Evolutionary conservation across 2,113 vertebrate species (phyloP).

Genomic region (Pseudolaguvia tuberculata): DNA sequence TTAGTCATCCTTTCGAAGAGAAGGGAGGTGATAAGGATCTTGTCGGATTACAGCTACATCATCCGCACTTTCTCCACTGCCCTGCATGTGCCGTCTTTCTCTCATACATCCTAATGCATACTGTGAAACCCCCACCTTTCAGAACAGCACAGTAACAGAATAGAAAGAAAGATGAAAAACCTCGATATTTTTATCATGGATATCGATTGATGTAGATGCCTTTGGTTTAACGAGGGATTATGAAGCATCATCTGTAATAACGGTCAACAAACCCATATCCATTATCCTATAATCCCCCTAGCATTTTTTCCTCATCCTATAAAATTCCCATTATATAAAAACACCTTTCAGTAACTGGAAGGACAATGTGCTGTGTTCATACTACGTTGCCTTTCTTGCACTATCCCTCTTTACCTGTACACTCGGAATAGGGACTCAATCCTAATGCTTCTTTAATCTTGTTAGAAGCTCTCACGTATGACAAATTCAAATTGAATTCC

Average conservation of each 20-base stretch:
- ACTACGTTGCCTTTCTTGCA: slow-evolving; percentile 6
- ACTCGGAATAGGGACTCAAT: slow-evolving; percentile 39
- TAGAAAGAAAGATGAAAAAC: background rate
- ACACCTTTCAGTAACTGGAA: slow-evolving; percentile 6
- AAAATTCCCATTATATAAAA: background rate
- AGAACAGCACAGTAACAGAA: background rate
- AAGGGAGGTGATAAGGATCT: slow-evolving; percentile 27
- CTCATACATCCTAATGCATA: slow-evolving; percentile 2
- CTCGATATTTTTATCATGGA: background rate
- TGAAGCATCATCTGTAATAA: background rate
- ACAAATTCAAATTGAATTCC: slow-evolving; percentile 39
- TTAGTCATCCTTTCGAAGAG: slow-evolving; percentile 22
- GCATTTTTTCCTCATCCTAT: background rate
- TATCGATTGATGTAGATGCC: slow-evolving; percentile 1
- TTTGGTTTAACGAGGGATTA: background rate
- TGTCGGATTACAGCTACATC: slow-evolving; percentile 10
- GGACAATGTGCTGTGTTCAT: slow-evolving; percentile 18
- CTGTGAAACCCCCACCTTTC: background rate
- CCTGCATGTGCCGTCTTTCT: slow-evolving; percentile 6
- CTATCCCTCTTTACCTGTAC: slow-evolving; percentile 25
- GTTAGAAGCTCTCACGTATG: slow-evolving; percentile 47
- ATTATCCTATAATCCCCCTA: background rate
- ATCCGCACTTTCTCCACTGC: background rate
- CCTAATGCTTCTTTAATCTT: slow-evolving; percentile 46
- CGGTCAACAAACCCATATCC: background rate